phyloP scores from a whole-genome alignment of 1,140 invertebrate genomes.

The Drosophila nigrodunni region DNA sequence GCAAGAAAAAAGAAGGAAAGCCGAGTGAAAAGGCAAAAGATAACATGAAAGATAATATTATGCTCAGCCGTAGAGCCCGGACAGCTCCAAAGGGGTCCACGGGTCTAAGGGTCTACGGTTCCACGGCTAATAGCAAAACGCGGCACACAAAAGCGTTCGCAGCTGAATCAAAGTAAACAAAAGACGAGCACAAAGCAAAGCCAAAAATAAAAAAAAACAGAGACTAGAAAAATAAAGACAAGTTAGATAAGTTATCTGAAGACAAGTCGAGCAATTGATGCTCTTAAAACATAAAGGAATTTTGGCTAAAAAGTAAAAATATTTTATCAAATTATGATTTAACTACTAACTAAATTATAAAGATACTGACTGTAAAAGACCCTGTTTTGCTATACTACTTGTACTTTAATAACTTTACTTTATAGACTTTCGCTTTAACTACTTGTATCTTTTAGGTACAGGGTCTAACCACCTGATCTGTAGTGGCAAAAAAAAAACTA shows the following conservation, averaged over 20 bases:
- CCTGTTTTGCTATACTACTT: too few species aligned
- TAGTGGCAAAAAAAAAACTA: too few species aligned
- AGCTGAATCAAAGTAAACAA: slow-evolving; percentile 54
- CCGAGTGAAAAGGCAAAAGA: slow-evolving; percentile 77
- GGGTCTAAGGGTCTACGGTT: not conserved
- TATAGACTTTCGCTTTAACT: too few species aligned
- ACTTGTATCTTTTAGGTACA: too few species aligned
- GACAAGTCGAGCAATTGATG: not conserved
- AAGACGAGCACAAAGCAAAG: slow-evolving; percentile 27
- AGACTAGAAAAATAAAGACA: slow-evolving; percentile 3
- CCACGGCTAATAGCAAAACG: slow-evolving; percentile 36
- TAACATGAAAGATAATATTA: slow-evolving; percentile 82
- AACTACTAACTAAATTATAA: too few species aligned
- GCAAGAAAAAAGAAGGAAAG: slow-evolving; percentile 19
- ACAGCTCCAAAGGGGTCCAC: not conserved
- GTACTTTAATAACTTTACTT: too few species aligned
- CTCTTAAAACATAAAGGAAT: not conserved
- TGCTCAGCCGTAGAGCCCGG: slow-evolving; percentile 30
- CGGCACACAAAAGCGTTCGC: slow-evolving; percentile 29
- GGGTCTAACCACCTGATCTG: too few species aligned
- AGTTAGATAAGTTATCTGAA: not conserved
- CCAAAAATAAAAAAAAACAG: slow-evolving; percentile 1
- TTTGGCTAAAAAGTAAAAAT: too few species aligned
- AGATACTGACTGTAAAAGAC: too few species aligned
- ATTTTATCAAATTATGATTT: too few species aligned